Evolutionary conservation across 1,140 invertebrate species (phyloP).

Genomic region (Lerema accius): DNA sequence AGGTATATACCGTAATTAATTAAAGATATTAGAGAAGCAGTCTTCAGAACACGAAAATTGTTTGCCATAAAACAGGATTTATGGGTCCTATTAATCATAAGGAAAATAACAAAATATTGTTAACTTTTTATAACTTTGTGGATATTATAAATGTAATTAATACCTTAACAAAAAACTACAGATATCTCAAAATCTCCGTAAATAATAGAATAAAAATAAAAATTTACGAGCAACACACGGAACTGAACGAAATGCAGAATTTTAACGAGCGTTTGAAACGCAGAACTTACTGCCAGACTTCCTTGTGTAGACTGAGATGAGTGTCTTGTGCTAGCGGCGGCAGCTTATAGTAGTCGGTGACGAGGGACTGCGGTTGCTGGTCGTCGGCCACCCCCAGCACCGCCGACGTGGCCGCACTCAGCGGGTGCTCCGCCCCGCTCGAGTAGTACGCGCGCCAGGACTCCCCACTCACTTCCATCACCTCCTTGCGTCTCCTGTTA

Average conservation of each 20-base stretch:
- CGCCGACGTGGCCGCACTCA: conserved; percentile 66
- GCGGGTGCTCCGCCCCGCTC: conserved; percentile 61
- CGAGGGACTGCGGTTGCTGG: conserved; percentile 59
- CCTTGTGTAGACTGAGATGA: conserved; percentile 72
- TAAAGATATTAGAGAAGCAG: not conserved
- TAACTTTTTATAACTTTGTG: not conserved
- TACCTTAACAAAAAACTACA: not conserved
- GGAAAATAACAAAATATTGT: conserved; percentile 1
- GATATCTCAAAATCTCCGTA: not conserved
- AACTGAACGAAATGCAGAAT: not conserved
- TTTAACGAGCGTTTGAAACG: not conserved
- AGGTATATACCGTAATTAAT: conserved; percentile 3
- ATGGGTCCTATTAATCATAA: not conserved
- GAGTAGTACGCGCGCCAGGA: conserved; percentile 76
- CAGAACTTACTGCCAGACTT: conserved; percentile 77
- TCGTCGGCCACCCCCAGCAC: conserved; percentile 67
- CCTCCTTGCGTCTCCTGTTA: conserved; percentile 75
- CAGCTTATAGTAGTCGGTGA: conserved; percentile 80
- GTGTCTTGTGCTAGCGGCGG: conserved; percentile 71
- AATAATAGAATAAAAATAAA: not conserved
- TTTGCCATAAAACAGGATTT: conserved; percentile 11
- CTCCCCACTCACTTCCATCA: conserved; percentile 76
- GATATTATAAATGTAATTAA: not conserved
- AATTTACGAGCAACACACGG: not conserved
- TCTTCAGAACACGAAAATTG: not conserved